These are phyloP conservation scores for Harpalus rubripes DNA, from an alignment of 2,888 invertebrate species.

Conservation along the genomic window DNA sequence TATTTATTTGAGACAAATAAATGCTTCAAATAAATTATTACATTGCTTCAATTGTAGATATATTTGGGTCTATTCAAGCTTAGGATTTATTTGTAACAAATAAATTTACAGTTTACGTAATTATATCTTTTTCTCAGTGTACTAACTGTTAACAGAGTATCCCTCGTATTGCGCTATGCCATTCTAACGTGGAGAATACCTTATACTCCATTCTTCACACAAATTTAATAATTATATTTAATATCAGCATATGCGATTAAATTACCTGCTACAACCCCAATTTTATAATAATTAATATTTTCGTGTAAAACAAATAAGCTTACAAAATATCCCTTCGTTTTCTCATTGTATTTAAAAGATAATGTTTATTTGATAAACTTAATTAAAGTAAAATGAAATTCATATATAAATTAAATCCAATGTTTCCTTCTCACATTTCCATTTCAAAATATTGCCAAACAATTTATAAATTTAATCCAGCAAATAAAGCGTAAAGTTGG, in stretches of 20 bases:
- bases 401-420: constrained; percentile 38
- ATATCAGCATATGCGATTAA: background rate
- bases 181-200: no score
- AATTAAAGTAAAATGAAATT: constrained; percentile 32
- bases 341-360: constrained; percentile 4
- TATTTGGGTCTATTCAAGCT: no score
- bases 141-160: no score
- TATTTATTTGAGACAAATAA: no score
- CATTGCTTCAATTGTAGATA: no score
- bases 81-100: no score
- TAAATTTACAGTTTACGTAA: no score
- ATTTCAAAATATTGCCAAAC: constrained; percentile 6
- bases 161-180: no score
- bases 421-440: background rate
- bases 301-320: constrained; percentile 19
- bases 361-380: constrained; percentile 19
- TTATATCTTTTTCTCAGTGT: no score
- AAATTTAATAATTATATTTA: background rate
- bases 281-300: constrained; percentile 5
- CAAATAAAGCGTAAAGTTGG: constrained; percentile 21
- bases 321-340: constrained; percentile 5
- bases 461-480: constrained; percentile 37
- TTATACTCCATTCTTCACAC: no score
- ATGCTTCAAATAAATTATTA: no score
- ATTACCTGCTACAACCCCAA: background rate